phyloP scores from a whole-genome alignment of 2,797 vertebrate genomes.

The Etheostoma perlongum region DNA sequence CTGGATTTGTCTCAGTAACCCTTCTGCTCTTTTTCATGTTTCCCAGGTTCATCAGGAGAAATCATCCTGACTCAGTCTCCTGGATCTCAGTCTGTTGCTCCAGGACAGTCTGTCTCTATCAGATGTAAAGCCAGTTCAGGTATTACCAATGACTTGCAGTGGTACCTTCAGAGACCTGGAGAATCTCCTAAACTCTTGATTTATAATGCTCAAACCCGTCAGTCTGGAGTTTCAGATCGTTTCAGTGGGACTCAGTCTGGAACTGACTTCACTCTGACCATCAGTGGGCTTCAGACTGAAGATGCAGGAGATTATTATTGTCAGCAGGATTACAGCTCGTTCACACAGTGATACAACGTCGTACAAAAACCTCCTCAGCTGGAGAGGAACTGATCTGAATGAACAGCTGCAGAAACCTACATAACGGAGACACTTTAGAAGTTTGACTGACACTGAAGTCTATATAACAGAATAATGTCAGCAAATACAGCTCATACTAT shows the following conservation, averaged over 20 bases:
- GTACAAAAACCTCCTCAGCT: slow-evolving; percentile 4
- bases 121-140: slow-evolving; percentile 11
- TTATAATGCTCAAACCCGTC: not conserved
- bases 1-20: slow-evolving; percentile 6
- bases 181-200: not conserved
- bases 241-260: not conserved
- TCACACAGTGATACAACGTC: not conserved
- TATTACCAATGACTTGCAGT: no score
- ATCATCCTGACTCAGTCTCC: slow-evolving; percentile 27
- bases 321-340: not conserved
- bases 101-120: slow-evolving; percentile 28
- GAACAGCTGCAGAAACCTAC: not conserved
- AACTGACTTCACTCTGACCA: slow-evolving; percentile 1
- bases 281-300: slow-evolving; percentile 13
- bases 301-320: slow-evolving; percentile 9
- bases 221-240: not conserved
- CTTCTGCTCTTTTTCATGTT: slow-evolving; percentile 14
- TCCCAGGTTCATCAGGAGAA: slow-evolving; percentile 10
- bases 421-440: not conserved
- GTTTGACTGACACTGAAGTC: no score
- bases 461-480: no score
- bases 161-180: slow-evolving; percentile 8
- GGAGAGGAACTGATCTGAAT: not conserved
- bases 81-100: not conserved
- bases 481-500: no score